Percentiles rank a stretch among this genome's conserved stretches.
These are phyloP conservation scores for Eupleurogrammus muticus DNA, from an alignment of 2,797 vertebrate genomes.

Conservation along the genomic window DNA sequence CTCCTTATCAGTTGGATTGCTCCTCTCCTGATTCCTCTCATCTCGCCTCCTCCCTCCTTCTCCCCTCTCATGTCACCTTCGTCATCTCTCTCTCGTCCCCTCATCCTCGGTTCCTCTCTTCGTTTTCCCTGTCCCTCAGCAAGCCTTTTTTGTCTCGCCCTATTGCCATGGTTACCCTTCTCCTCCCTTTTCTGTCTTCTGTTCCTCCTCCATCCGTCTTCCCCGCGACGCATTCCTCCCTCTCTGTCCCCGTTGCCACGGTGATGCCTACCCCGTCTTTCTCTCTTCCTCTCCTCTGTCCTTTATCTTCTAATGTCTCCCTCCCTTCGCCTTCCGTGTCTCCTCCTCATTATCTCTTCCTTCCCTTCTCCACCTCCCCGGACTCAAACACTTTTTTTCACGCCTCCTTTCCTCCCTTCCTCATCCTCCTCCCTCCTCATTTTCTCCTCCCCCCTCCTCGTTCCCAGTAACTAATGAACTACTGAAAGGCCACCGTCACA, in stretches of 20 bases:
- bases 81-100: background rate
- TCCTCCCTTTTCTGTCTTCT: background rate
- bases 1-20: slow-evolving; percentile 20
- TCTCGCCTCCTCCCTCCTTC: slow-evolving; percentile 1
- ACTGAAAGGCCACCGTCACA: slow-evolving; percentile 33
- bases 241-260: too few species aligned
- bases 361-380: background rate
- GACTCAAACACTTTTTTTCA: too few species aligned
- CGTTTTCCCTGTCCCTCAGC: too few species aligned
- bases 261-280: background rate
- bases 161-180: too few species aligned
- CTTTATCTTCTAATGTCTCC: background rate
- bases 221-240: background rate
- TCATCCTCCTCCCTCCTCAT: background rate
- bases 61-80: background rate
- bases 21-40: slow-evolving; percentile 11
- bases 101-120: too few species aligned
- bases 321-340: background rate
- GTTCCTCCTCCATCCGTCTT: background rate
- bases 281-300: background rate
- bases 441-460: background rate
- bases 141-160: too few species aligned
- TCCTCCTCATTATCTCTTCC: background rate
- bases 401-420: too few species aligned
- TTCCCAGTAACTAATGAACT: slow-evolving; percentile 35